A percentile compares a stretch with the other conserved stretches of the same genome.
These are phyloP conservation scores for Colletes latitarsis DNA, from an alignment of 1,140 invertebrate genomes.

Conservation along the genomic window DNA sequence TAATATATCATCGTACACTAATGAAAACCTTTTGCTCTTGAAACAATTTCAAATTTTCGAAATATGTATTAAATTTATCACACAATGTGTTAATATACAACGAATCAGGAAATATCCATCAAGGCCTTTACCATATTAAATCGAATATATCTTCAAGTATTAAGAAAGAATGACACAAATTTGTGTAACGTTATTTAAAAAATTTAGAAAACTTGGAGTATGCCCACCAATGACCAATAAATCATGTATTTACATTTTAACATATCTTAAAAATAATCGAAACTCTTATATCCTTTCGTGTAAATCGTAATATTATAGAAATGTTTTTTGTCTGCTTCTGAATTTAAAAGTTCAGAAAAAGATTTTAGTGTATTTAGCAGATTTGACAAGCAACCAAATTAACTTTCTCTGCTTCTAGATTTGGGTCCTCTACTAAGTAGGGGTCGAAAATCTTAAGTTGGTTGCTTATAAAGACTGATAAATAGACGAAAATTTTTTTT, in stretches of 20 bases:
- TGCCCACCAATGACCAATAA: background rate
- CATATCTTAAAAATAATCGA: background rate
- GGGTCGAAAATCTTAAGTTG: too few species aligned
- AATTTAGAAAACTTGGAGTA: background rate
- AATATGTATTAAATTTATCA: background rate
- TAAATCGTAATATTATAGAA: background rate
- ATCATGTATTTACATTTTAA: background rate
- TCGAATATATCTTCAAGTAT: background rate
- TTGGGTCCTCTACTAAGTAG: too few species aligned
- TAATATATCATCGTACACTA: background rate
- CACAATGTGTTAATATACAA: background rate
- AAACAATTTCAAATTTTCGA: slow-evolving; percentile 57
- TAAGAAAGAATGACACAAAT: background rate
- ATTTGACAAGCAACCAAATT: too few species aligned
- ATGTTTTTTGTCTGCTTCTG: background rate
- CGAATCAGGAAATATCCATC: background rate
- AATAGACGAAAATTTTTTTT: too few species aligned
- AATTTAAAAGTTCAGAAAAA: background rate
- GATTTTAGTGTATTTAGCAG: background rate
- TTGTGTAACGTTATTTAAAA: background rate
- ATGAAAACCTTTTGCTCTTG: slow-evolving; percentile 39
- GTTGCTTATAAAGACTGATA: too few species aligned
- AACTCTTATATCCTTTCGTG: background rate
- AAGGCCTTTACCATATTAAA: background rate
- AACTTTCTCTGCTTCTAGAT: too few species aligned